Base-by-base conservation (phyloP, 2,888 invertebrate species). In the Plagodis pulveraria region DNA sequence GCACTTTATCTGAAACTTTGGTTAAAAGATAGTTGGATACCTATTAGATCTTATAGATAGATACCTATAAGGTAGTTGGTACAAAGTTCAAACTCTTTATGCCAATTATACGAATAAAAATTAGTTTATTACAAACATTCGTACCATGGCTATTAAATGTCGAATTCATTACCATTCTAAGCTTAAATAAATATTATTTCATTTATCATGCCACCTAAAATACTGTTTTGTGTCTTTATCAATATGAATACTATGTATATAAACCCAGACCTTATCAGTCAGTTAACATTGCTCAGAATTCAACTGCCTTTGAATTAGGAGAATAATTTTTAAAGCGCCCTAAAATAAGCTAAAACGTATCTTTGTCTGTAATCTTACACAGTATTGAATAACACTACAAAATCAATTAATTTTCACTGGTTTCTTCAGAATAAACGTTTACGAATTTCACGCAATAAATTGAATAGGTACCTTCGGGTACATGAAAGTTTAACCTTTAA, bases 331-430 rank as follows among this genome's bases (percentile, higher is more conserved):
- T 49, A 53, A 35, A 50, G 38, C 45, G 6, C 12, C 46, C n/a
- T 55, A 55, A 55, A 55, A 55, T 55, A 60, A 60, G 56, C 53
- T 53, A 54, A 40, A 57, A 40, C 53, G 58, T 54, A 44, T 48
- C 50, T 61, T 63, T 40, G 40, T 59, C 55, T 61, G 63, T 58
- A 63, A 45, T 56, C 36, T 64, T 58, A 56, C 62, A 49, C 54
- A 56, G 63, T 71, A 71, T 66, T 49, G 65, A 73, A 68, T 71
- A 68, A 66, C 54, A 57, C 65, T 65, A 64, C 65, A 43, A 64
- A 57, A 53, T 55, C 62, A 63, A 70, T 66, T 62, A 64, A 66
- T 62, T 65, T 72, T 54, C 63, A 54, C 58, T 62, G 62, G 62
- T 50, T 69, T 72, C 69, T 65, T 64, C 55, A 54, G 57, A 62